Evolutionary conservation across 1,140 invertebrate genomes (phyloP).

Genomic region (Neelides sp.): DNA sequence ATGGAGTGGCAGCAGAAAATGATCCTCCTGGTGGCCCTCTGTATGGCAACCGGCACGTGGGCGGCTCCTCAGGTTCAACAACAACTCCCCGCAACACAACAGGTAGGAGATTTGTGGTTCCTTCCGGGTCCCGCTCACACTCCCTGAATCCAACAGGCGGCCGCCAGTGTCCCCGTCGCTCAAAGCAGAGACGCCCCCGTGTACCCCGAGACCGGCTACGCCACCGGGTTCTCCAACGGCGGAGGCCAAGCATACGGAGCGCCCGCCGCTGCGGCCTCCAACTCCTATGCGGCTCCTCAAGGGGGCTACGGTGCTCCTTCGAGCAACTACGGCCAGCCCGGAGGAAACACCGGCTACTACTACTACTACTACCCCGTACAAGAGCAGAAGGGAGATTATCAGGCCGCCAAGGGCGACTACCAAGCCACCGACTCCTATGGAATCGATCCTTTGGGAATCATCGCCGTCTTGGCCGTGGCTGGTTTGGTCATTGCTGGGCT

Average conservation of each 20-base stretch:
- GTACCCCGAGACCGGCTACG: conserved; percentile 20
- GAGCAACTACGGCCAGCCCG: conserved; percentile 5
- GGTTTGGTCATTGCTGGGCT: conserved; percentile 31
- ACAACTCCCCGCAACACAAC: conserved; percentile 18
- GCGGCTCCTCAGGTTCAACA: conserved; percentile 29
- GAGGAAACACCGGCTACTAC: conserved; percentile 25
- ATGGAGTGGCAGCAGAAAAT: conserved; percentile 10
- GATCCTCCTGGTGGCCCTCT: conserved; percentile 24
- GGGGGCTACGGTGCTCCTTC: conserved; percentile 17
- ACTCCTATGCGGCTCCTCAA: conserved; percentile 7
- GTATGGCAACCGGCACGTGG: conserved; percentile 24
- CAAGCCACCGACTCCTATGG: conserved; percentile 30
- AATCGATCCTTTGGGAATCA: conserved; percentile 32
- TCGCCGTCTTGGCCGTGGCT: conserved; percentile 29
- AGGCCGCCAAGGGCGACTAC: conserved; percentile 25
- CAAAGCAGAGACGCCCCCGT: conserved; percentile 30
- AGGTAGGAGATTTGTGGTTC: conserved; percentile 16
- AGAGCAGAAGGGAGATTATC: conserved; percentile 27
- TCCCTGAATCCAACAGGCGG: conserved; percentile 6
- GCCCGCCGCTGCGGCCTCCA: conserved; percentile 7
- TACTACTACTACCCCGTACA: conserved; percentile 32
- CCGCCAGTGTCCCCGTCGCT: conserved; percentile 16
- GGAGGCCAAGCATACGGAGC: conserved; percentile 13
- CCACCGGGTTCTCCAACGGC: neutral
- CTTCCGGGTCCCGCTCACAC: conserved; percentile 9